These are phyloP conservation scores for Erythrolamprus reginae DNA, from an alignment of 2,113 vertebrate genomes.

Conservation along the genomic window DNA sequence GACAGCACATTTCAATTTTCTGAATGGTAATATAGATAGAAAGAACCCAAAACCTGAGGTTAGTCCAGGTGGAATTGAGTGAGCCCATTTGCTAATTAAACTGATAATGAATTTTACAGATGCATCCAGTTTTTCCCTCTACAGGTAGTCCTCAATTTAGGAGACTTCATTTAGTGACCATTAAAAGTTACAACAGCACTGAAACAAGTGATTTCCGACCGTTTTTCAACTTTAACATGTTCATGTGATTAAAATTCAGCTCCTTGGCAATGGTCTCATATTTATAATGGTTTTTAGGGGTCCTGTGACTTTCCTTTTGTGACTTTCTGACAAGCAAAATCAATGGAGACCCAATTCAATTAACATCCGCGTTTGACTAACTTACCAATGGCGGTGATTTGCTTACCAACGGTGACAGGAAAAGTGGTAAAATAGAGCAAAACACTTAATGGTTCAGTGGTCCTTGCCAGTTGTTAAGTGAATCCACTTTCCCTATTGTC, in stretches of 20 bases:
- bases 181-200: not conserved
- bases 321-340: too few species aligned
- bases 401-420: too few species aligned
- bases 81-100: not conserved
- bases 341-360: too few species aligned
- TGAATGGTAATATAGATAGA: not conserved
- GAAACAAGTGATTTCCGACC: not conserved
- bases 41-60: not conserved
- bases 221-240: not conserved
- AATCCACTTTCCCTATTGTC: not conserved
- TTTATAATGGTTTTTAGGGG: not conserved
- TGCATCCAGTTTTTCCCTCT: not conserved
- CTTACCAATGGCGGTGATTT: too few species aligned
- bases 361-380: too few species aligned
- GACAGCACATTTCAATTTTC: not conserved
- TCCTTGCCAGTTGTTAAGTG: not conserved
- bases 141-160: not conserved
- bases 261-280: not conserved
- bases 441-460: not conserved
- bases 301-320: too few species aligned
- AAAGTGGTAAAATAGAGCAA: too few species aligned
- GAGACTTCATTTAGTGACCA: not conserved
- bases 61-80: not conserved
- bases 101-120: not conserved
- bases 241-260: not conserved